Evolutionary conservation across 2,113 vertebrate species (phyloP), one percentile per base, ranked within the genome.

Genomic region (Pipra filicauda): DNA sequence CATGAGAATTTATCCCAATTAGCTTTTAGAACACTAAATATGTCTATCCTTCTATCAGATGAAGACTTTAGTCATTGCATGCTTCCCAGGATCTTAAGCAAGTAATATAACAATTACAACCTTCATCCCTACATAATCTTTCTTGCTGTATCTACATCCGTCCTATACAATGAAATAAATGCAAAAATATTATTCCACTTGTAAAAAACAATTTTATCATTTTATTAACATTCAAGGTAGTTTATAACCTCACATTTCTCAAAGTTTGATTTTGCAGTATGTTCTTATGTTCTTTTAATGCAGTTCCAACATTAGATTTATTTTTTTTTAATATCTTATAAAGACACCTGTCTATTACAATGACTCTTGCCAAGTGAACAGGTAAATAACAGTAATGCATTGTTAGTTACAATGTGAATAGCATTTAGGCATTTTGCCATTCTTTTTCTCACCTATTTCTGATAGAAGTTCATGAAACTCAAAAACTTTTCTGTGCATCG

Each of bases 361-460:
- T 1, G 2, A n/a, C 4, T 43, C 11, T 28, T 87, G 30, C 20
- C 37, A 79, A 71, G n/a, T 71, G 33, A 79, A 75, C 22, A 83
- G 6, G 9, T 75, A 57, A 86, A 62, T 37, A 30, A 12, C 22
- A 52, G 51, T 57, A 90, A 39, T 39, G 15, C 28, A 19, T 71
- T 46, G 5, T 70, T 57, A 48, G 31, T 62, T 43, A 41, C 7
- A n/a, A 35, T 0, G 0, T 43, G 6, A 76, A 67, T 28, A 84
- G 1, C 17, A 44, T 67, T 13, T 12, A 83, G 43, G 5, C 8
- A 46, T 91, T 86, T 89, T 66, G 4, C 4, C 37, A 33, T 89
- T 67, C 20, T 80, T 3, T 76, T 72, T 89, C 30, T 87, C n/a
- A 72, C 11, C 15, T 79, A 4, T 5, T 8, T 28, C 15, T 67